phyloP scores from a whole-genome alignment of 2,888 invertebrate genomes.

The Thysanoteuthis rhombus region DNA sequence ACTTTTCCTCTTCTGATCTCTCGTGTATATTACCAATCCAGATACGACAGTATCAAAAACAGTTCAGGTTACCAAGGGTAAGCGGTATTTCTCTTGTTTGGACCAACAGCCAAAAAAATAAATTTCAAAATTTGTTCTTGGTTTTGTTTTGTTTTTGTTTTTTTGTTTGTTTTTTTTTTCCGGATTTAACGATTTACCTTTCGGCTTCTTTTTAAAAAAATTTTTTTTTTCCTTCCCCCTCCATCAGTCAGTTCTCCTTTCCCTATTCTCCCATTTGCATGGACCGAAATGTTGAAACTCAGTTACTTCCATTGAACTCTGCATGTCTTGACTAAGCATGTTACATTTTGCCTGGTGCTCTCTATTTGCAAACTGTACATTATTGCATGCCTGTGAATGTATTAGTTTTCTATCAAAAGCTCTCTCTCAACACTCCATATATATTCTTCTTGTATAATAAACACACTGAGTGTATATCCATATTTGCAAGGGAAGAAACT shows the following conservation, averaged over 20 bases:
- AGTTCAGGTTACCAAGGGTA: constrained; percentile 25
- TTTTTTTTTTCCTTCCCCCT: background rate
- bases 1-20: background rate
- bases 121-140: no score
- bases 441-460: no score
- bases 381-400: background rate
- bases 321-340: background rate
- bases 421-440: background rate
- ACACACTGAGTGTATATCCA: no score
- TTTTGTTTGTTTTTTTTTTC: no score
- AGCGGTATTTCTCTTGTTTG: constrained; percentile 15
- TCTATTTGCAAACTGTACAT: background rate
- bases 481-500: no score
- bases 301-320: background rate
- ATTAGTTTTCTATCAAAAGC: background rate
- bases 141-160: no score
- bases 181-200: background rate
- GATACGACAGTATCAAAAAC: constrained; percentile 17
- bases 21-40: constrained; percentile 23
- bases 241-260: background rate
- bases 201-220: background rate
- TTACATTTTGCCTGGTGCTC: background rate
- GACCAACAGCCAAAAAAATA: background rate
- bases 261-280: background rate
- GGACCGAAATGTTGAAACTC: background rate